These are phyloP conservation scores for Bombylius discolor DNA, from an alignment of 2,888 invertebrate species.

Conservation along the genomic window DNA sequence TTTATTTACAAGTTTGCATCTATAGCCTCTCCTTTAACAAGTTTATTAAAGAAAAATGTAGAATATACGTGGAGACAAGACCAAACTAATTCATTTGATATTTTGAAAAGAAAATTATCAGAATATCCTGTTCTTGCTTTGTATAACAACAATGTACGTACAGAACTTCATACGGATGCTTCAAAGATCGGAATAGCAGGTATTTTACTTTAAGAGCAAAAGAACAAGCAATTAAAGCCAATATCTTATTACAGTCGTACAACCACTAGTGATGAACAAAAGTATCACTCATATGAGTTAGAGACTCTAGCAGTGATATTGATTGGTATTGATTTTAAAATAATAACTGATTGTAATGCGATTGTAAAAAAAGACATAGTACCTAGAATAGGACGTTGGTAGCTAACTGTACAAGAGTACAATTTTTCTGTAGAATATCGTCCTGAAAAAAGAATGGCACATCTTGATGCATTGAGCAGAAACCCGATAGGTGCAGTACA, in stretches of 20 bases:
- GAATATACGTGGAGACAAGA: too few relatives aligned
- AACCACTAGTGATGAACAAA: slow-evolving; percentile 17
- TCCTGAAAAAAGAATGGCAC: slow-evolving; percentile 20
- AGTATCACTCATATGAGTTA: slow-evolving; percentile 22
- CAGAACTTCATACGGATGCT: slow-evolving; percentile 19
- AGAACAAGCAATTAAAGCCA: slow-evolving; percentile 8
- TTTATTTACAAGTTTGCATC: slow-evolving; percentile 8
- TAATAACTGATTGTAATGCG: slow-evolving; percentile 17
- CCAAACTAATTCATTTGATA: neutral
- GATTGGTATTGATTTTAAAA: neutral
- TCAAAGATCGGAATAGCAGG: slow-evolving; percentile 15
- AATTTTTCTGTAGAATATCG: slow-evolving; percentile 20
- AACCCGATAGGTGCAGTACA: slow-evolving; percentile 10
- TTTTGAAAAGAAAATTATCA: slow-evolving; percentile 5
- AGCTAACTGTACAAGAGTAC: slow-evolving; percentile 22
- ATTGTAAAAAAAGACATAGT: slow-evolving; percentile 14
- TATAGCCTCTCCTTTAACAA: slow-evolving; percentile 4
- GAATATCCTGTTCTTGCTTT: slow-evolving; percentile 13
- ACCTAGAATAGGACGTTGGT: slow-evolving; percentile 24
- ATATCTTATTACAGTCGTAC: slow-evolving; percentile 21
- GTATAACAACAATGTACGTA: slow-evolving; percentile 11
- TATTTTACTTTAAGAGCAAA: slow-evolving; percentile 16
- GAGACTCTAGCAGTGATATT: slow-evolving; percentile 23
- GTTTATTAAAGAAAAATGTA: slow-evolving; percentile 1
- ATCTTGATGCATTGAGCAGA: slow-evolving; percentile 21